Evolutionary conservation across 2,113 vertebrate genomes (phyloP).

Genomic region (Hypomesus transpacificus): DNA sequence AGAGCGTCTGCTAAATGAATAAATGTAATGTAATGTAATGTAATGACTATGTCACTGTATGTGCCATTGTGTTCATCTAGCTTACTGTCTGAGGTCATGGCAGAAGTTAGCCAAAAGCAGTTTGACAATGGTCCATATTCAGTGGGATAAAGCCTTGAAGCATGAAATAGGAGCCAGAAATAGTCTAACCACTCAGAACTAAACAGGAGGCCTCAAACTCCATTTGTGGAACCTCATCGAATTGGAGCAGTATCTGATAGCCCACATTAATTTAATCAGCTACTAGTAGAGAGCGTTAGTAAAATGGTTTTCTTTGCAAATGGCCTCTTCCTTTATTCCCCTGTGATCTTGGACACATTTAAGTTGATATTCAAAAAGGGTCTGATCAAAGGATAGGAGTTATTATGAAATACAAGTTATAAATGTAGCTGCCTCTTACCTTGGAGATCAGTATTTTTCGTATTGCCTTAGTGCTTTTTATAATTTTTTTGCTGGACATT

Average conservation of each 20-base stretch:
- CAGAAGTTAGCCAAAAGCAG: neutral
- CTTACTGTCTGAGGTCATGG: neutral
- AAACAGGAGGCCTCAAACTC: neutral
- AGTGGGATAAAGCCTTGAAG: neutral
- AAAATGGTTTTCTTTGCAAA: neutral
- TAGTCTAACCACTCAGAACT: neutral
- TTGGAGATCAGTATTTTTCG: too few species aligned
- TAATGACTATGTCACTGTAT: too few species aligned
- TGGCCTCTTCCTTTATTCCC: neutral
- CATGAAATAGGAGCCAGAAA: neutral
- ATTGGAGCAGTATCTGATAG: neutral
- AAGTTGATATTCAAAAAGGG: too few species aligned
- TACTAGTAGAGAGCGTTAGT: neutral
- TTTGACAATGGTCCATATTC: neutral
- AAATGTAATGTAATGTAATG: too few species aligned
- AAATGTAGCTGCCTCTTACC: too few species aligned
- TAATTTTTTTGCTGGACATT: too few species aligned
- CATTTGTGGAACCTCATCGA: neutral
- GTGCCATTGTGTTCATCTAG: neutral
- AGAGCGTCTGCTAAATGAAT: too few species aligned
- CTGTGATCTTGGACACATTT: neutral
- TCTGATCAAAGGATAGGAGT: too few species aligned
- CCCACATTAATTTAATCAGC: neutral
- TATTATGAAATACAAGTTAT: too few species aligned
- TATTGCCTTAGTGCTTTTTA: too few species aligned